These are phyloP conservation scores for Chloroclystis v-ata DNA, from an alignment of 2,888 invertebrate genomes.

Conservation along the genomic window DNA sequence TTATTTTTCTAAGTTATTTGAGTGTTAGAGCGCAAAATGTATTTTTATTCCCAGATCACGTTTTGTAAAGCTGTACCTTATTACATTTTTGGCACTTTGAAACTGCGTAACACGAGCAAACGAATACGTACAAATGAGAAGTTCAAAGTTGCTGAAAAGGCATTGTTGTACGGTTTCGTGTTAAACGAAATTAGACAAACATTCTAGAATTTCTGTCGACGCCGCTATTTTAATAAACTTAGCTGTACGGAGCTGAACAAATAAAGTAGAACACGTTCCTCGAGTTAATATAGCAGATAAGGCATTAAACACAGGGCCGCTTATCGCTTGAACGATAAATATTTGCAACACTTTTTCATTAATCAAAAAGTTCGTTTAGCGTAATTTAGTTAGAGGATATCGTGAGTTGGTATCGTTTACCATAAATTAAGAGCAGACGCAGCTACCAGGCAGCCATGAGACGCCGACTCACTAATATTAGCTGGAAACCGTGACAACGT, in stretches of 20 bases:
- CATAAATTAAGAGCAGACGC: slow-evolving; percentile 15
- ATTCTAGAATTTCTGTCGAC: slow-evolving; percentile 25
- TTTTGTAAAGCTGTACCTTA: not conserved
- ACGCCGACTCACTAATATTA: slow-evolving; percentile 18
- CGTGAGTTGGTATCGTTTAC: slow-evolving; percentile 8
- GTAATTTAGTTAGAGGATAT: slow-evolving; percentile 27
- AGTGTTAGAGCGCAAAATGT: no score
- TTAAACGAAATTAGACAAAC: slow-evolving; percentile 21
- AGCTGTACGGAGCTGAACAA: not conserved
- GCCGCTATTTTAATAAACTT: slow-evolving; percentile 10
- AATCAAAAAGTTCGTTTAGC: slow-evolving; percentile 31
- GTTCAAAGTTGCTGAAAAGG: slow-evolving; percentile 5
- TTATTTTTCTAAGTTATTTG: no score
- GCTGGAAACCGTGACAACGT: slow-evolving; percentile 19
- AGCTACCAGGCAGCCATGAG: slow-evolving; percentile 12
- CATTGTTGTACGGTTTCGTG: slow-evolving; percentile 20
- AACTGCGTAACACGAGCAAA: not conserved
- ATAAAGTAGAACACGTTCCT: not conserved
- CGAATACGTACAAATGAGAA: slow-evolving; percentile 15
- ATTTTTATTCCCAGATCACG: no score
- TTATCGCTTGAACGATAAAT: slow-evolving; percentile 10
- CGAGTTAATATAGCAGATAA: slow-evolving; percentile 13
- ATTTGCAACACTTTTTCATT: slow-evolving; percentile 24
- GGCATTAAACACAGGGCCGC: slow-evolving; percentile 5
- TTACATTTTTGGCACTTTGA: not conserved